phyloP scores from a whole-genome alignment of 2,888 invertebrate genomes.

The Drosophila limbata region DNA sequence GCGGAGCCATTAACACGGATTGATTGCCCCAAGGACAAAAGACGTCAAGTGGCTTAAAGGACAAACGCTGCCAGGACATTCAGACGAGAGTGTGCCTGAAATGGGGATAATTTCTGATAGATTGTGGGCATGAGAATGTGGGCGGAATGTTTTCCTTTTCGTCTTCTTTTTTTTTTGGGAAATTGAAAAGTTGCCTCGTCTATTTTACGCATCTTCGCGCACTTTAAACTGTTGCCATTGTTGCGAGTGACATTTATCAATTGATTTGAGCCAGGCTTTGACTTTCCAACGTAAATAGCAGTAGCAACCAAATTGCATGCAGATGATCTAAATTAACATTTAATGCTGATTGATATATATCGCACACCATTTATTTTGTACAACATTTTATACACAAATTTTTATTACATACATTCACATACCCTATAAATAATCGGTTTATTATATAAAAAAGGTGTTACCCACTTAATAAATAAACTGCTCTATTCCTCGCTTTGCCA shows the following conservation, averaged over 20 bases:
- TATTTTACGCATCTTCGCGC: constrained; percentile 37
- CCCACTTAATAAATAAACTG: not conserved
- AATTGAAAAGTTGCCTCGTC: constrained; percentile 57
- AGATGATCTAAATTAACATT: constrained; percentile 16
- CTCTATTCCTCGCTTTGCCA: not conserved
- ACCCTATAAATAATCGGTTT: not conserved
- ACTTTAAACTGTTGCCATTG: constrained; percentile 14
- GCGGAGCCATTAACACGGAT: constrained; percentile 77
- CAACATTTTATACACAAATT: not conserved
- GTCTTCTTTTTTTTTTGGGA: constrained; percentile 26
- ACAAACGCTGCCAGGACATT: constrained; percentile 57
- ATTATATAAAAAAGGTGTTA: not conserved
- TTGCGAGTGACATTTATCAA: constrained; percentile 50
- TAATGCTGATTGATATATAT: constrained; percentile 33
- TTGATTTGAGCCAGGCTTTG: constrained; percentile 56
- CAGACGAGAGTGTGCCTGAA: not conserved
- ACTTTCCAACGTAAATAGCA: not conserved
- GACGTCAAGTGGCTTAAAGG: constrained; percentile 75
- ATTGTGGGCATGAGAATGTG: constrained; percentile 19
- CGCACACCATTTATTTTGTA: not conserved
- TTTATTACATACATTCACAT: not conserved
- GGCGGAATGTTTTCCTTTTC: constrained; percentile 7
- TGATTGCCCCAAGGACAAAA: constrained; percentile 76
- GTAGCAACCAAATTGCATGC: not conserved
- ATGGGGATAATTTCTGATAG: constrained; percentile 29